These are phyloP conservation scores for Dinocampus coccinellae DNA, from an alignment of 2,888 invertebrate genomes.

Conservation along the genomic window DNA sequence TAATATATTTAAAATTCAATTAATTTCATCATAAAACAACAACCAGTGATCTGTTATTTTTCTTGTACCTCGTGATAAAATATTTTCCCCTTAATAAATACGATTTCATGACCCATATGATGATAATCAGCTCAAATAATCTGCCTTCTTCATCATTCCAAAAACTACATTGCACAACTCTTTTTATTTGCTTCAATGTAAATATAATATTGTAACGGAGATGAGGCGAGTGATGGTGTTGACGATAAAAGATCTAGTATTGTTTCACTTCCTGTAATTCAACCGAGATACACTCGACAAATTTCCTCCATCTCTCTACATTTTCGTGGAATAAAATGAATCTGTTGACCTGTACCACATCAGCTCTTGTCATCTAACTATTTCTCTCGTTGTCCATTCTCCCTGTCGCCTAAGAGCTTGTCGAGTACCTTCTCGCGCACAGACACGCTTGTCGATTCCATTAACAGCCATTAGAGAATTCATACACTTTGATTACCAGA, in stretches of 20 bases:
- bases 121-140: too few species aligned
- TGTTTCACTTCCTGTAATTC: neutral
- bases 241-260: neutral
- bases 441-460: constrained; percentile 28
- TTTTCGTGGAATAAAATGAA: neutral
- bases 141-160: too few species aligned
- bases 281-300: constrained; percentile 16
- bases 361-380: neutral
- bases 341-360: neutral
- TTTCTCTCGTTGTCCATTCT: neutral
- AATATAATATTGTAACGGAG: neutral
- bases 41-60: neutral
- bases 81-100: too few species aligned
- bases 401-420: neutral
- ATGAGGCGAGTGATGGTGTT: neutral
- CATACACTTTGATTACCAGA: constrained; percentile 18
- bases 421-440: neutral
- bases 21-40: neutral
- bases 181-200: neutral
- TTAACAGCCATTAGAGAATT: constrained; percentile 26
- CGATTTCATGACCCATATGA: too few species aligned
- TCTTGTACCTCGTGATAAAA: neutral
- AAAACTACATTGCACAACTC: neutral
- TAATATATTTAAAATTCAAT: neutral
- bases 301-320: neutral